phyloP scores from a whole-genome alignment of 35 echinoderm and acorn worm genomes.

The Heliocidaris erythrogramma region DNA sequence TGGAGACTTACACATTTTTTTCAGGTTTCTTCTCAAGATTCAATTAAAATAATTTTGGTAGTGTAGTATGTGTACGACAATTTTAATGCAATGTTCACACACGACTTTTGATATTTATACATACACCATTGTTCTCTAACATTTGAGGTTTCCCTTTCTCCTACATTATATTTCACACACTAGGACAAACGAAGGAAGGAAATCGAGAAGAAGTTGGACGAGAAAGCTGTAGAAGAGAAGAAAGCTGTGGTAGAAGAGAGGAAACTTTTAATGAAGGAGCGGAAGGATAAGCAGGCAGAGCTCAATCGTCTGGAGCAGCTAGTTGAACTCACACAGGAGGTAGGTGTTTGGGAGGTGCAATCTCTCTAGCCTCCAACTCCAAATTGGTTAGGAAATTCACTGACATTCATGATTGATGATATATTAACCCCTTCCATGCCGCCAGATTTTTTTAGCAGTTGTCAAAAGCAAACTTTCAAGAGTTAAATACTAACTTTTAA shows the following conservation, averaged over 20 bases:
- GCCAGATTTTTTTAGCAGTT: too few relatives aligned
- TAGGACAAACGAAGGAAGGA: slow-evolving; percentile 72
- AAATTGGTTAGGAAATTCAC: background rate
- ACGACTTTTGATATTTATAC: background rate
- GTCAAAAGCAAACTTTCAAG: too few relatives aligned
- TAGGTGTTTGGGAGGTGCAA: slow-evolving; percentile 16
- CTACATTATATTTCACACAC: background rate
- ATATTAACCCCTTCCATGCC: too few relatives aligned
- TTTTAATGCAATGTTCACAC: too few relatives aligned
- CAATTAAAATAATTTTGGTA: too few relatives aligned
- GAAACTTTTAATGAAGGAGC: slow-evolving; percentile 70
- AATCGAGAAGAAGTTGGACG: slow-evolving; percentile 88
- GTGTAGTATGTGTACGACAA: too few relatives aligned
- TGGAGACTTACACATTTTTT: too few relatives aligned
- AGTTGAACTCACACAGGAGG: slow-evolving; percentile 86
- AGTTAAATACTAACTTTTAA: too few relatives aligned
- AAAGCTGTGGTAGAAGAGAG: slow-evolving; percentile 71
- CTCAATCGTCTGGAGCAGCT: slow-evolving; percentile 75
- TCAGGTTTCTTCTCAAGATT: too few relatives aligned
- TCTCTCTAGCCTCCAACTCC: background rate
- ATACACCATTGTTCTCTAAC: background rate
- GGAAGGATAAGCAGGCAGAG: slow-evolving; percentile 73
- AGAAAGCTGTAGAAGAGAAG: slow-evolving; percentile 81
- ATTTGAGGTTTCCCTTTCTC: too few relatives aligned
- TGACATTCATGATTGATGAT: background rate